These are phyloP conservation scores for Podilymbus podiceps DNA, from an alignment of 2,113 vertebrate genomes.

Conservation along the genomic window DNA sequence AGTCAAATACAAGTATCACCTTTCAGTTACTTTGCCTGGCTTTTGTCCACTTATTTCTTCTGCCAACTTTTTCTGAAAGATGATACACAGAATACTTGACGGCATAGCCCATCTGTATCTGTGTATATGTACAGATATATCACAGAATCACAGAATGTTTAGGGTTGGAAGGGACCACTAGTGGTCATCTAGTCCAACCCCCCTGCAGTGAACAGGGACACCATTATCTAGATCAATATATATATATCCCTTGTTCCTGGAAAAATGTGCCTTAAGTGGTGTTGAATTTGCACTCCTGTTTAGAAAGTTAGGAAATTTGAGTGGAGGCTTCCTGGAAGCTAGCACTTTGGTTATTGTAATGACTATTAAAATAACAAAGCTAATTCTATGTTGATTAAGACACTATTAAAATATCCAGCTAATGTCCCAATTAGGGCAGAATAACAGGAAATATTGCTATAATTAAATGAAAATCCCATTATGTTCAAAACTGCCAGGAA, in stretches of 20 bases:
- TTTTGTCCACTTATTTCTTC: neutral
- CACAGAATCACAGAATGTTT: too few relatives aligned
- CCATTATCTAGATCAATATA: too few relatives aligned
- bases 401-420: neutral
- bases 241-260: neutral
- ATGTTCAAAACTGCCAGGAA: neutral
- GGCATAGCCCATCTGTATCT: neutral
- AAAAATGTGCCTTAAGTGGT: neutral
- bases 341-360: neutral
- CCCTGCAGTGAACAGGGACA: too few relatives aligned
- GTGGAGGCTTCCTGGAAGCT: neutral
- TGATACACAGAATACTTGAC: neutral
- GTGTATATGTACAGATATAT: neutral
- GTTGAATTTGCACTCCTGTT: neutral
- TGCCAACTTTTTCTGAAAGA: conserved; percentile 10
- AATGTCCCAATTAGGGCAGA: neutral
- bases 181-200: too few relatives aligned
- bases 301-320: neutral
- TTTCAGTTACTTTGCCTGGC: neutral
- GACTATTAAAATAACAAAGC: neutral
- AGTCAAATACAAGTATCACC: conserved; percentile 2
- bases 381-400: neutral
- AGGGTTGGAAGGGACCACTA: too few relatives aligned
- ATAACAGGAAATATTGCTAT: neutral
- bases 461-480: conserved; percentile 8